These are phyloP conservation scores for Brenthis ino DNA, from an alignment of 2,888 invertebrate genomes.

Conservation along the genomic window DNA sequence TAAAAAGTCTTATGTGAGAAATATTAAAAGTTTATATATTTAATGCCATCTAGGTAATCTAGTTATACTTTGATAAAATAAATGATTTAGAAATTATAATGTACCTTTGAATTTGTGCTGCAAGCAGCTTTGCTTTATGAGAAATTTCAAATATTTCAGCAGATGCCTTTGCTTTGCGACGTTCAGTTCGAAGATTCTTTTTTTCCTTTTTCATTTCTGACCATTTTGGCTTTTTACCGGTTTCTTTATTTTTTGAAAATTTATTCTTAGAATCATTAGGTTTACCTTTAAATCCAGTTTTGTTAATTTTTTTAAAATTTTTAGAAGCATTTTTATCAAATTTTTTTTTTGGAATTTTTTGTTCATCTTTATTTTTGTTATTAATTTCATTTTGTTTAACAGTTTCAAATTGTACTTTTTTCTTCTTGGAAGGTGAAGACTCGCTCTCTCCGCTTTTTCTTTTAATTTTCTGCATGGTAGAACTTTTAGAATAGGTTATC, in stretches of 20 bases:
- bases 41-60: no score
- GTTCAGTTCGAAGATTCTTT: constrained; percentile 85
- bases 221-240: constrained; percentile 85
- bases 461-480: constrained; percentile 68
- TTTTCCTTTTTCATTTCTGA: constrained; percentile 88
- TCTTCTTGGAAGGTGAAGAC: constrained; percentile 55
- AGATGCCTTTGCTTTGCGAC: constrained; percentile 83
- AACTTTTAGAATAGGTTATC: constrained; percentile 11
- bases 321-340: constrained; percentile 39
- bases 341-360: constrained; percentile 31
- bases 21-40: no score
- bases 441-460: constrained; percentile 57
- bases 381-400: constrained; percentile 35
- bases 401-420: constrained; percentile 53
- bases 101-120: constrained; percentile 75
- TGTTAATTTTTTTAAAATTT: constrained; percentile 38
- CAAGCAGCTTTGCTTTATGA: constrained; percentile 70
- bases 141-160: constrained; percentile 73
- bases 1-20: no score
- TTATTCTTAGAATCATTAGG: constrained; percentile 46
- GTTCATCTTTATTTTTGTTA: constrained; percentile 32
- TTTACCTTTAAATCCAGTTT: constrained; percentile 43
- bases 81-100: background rate
- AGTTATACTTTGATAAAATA: background rate
- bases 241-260: constrained; percentile 51